Evolutionary conservation across 2,113 vertebrate species (phyloP).

Genomic region (Nothoprocta pentlandii): DNA sequence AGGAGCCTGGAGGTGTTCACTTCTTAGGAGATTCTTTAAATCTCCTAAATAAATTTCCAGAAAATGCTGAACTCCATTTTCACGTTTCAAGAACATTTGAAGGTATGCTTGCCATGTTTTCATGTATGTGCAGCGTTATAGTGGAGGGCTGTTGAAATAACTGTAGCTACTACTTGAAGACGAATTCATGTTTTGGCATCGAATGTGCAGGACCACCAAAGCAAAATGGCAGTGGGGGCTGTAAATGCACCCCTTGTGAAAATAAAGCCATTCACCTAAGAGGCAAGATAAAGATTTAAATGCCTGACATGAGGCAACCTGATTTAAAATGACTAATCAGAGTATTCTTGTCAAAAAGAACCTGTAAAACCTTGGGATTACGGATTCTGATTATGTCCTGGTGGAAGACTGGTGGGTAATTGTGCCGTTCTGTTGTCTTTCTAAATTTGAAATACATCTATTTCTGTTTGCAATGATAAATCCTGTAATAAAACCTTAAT

Average conservation of each 20-base stretch:
- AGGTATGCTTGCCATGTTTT: conserved; percentile 26
- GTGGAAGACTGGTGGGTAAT: conserved; percentile 18
- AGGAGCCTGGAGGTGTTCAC: background rate
- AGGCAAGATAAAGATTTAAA: background rate
- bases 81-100: conserved; percentile 17
- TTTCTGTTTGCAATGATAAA: conserved; percentile 61
- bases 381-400: background rate
- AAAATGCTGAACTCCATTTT: background rate
- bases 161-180: conserved; percentile 29
- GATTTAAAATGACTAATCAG: background rate
- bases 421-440: conserved; percentile 41
- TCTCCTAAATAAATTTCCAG: background rate
- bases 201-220: background rate
- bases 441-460: conserved; percentile 44
- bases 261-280: background rate
- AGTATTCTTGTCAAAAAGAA: background rate
- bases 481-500: conserved; percentile 67
- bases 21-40: background rate
- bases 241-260: background rate
- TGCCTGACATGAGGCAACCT: background rate
- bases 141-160: conserved; percentile 15
- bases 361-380: conserved; percentile 4
- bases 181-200: background rate
- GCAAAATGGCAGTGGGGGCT: background rate
- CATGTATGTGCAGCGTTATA: background rate